Percentiles rank a stretch among this genome's conserved stretches.
Evolutionary conservation across 2,888 invertebrate genomes (phyloP).

Genomic region (Euclidia mi): DNA sequence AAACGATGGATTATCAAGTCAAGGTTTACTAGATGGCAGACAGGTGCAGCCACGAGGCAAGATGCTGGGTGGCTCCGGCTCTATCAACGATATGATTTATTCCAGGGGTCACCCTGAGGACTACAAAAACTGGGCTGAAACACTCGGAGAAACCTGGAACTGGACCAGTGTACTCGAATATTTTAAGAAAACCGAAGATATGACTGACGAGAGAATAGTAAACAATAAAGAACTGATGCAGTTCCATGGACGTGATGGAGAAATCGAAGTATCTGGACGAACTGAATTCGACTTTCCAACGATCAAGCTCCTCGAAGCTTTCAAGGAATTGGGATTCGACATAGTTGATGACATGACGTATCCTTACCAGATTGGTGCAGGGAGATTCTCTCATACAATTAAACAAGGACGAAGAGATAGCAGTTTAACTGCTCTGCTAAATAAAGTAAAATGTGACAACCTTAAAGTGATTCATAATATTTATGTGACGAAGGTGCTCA

Average conservation of each 20-base stretch:
- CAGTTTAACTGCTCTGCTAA: constrained; percentile 72
- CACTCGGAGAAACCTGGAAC: constrained; percentile 69
- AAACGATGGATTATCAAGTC: constrained; percentile 69
- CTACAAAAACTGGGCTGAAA: constrained; percentile 77
- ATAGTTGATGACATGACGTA: constrained; percentile 80
- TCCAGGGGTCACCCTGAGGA: constrained; percentile 77
- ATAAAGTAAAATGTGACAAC: constrained; percentile 62
- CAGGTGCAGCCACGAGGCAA: constrained; percentile 77
- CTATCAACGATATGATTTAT: constrained; percentile 82
- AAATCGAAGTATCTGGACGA: constrained; percentile 74
- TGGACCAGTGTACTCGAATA: constrained; percentile 75
- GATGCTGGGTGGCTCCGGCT: constrained; percentile 80
- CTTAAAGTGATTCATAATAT: constrained; percentile 70
- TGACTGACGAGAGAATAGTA: constrained; percentile 75
- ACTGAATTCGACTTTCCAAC: constrained; percentile 49
- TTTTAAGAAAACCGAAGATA: constrained; percentile 78
- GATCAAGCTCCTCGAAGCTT: constrained; percentile 69
- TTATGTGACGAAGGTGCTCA: constrained; percentile 69
- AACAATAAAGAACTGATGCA: constrained; percentile 66
- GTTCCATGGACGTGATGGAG: constrained; percentile 72
- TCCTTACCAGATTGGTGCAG: constrained; percentile 72
- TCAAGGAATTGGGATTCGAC: constrained; percentile 71
- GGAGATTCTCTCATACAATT: constrained; percentile 79
- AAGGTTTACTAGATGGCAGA: constrained; percentile 65
- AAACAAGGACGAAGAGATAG: constrained; percentile 72